These are phyloP conservation scores for Ormyrus rosae DNA, from an alignment of 2,888 invertebrate species.

Conservation along the genomic window DNA sequence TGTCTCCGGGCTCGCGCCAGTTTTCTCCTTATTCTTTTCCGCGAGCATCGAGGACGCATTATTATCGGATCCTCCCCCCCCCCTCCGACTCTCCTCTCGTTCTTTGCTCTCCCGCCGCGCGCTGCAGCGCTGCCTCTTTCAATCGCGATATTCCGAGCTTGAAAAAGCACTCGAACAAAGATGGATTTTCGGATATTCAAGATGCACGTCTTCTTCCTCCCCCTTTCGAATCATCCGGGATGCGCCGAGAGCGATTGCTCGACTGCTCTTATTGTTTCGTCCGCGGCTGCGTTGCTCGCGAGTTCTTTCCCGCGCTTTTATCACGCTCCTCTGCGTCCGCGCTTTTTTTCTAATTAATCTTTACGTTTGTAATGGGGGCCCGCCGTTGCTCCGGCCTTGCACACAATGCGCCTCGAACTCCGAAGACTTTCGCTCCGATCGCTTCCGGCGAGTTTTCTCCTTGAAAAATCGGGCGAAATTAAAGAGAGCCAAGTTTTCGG, in stretches of 20 bases:
- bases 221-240: conserved; percentile 22
- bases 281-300: not conserved
- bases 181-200: conserved; percentile 60
- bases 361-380: conserved; percentile 16
- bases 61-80: conserved; percentile 33
- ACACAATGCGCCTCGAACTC: conserved; percentile 24
- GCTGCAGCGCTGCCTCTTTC: conserved; percentile 17
- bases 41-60: conserved; percentile 38
- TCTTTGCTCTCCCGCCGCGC: conserved; percentile 8
- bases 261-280: conserved; percentile 46
- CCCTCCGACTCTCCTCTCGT: not conserved
- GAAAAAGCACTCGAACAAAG: conserved; percentile 62
- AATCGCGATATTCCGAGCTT: conserved; percentile 27
- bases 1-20: conserved; percentile 39
- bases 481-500: conserved; percentile 1
- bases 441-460: conserved; percentile 5
- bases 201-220: conserved; percentile 53
- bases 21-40: conserved; percentile 59
- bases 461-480: not conserved
- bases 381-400: not conserved
- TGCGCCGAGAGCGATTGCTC: conserved; percentile 43
- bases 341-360: conserved; percentile 58
- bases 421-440: conserved; percentile 25
- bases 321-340: conserved; percentile 45
- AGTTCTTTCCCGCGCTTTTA: not conserved